Evolutionary conservation across 2,888 invertebrate species (phyloP).

Genomic region (Frankliniella intonsa): DNA sequence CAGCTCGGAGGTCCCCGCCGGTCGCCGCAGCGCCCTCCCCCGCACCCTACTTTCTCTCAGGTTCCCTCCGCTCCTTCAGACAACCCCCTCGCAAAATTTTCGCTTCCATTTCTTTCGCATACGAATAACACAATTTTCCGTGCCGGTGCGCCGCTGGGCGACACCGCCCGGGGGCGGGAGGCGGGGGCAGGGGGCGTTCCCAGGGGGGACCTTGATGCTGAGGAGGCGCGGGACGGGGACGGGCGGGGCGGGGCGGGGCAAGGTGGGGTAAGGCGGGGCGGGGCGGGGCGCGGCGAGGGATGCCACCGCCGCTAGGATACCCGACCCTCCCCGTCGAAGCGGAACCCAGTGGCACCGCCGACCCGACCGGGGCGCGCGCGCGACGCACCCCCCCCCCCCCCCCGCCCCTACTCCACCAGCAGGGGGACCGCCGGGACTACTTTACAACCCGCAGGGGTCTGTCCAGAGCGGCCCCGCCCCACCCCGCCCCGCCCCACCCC

Average conservation of each 20-base stretch:
- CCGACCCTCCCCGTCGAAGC: neutral
- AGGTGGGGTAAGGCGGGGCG: neutral
- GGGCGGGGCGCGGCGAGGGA: neutral
- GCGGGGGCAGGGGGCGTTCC: neutral
- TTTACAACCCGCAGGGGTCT: too few relatives aligned
- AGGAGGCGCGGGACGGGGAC: neutral
- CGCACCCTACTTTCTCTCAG: neutral
- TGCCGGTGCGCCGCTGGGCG: neutral
- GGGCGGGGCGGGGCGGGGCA: neutral
- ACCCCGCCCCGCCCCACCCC: too few relatives aligned
- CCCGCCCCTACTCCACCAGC: too few relatives aligned
- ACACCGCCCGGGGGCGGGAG: neutral
- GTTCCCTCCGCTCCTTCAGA: neutral
- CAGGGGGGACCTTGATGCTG: neutral
- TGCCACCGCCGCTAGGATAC: neutral
- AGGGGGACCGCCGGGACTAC: too few relatives aligned
- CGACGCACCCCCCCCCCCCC: too few relatives aligned
- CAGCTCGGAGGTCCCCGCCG: too few relatives aligned
- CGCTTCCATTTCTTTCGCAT: constrained; percentile 12
- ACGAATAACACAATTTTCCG: constrained; percentile 15
- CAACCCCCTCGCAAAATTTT: neutral
- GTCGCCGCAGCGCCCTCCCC: neutral
- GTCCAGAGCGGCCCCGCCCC: too few relatives aligned
- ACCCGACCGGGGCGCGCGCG: too few relatives aligned
- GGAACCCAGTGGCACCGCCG: too few relatives aligned